Percentiles rank a stretch among this genome's conserved stretches.
These are phyloP conservation scores for Champsocephalus gunnari DNA, from an alignment of 2,797 vertebrate species.

Conservation along the genomic window DNA sequence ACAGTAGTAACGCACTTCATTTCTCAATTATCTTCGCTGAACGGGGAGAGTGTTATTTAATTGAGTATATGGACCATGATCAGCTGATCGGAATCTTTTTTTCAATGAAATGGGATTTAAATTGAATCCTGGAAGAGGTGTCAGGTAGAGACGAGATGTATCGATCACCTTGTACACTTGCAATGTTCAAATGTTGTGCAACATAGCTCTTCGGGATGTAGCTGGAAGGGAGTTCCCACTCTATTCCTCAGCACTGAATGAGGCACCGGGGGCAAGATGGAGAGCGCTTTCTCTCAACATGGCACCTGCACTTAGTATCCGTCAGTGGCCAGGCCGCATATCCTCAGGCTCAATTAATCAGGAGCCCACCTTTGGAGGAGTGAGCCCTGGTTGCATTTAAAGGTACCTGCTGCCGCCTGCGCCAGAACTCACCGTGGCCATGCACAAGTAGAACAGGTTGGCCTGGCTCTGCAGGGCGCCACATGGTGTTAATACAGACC, in stretches of 20 bases:
- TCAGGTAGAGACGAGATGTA: constrained; percentile 10
- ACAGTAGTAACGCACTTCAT: constrained; percentile 49
- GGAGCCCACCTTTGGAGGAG: constrained; percentile 71
- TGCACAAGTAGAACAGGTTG: constrained; percentile 63
- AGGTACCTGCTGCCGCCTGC: constrained; percentile 60
- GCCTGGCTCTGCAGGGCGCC: constrained; percentile 57
- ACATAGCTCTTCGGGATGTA: constrained; percentile 20
- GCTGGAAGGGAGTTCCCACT: constrained; percentile 49
- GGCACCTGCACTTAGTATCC: constrained; percentile 75
- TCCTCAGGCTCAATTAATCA: constrained; percentile 79
- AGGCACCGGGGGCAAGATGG: constrained; percentile 71
- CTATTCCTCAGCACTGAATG: constrained; percentile 49
- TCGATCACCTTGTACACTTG: constrained; percentile 32
- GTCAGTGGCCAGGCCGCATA: constrained; percentile 63
- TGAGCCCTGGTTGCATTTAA: constrained; percentile 57
- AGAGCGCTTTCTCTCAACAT: constrained; percentile 68
- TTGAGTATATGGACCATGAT: constrained; percentile 43
- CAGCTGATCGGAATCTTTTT: constrained; percentile 45
- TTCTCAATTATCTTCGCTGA: constrained; percentile 50
- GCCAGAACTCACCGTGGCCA: constrained; percentile 62
- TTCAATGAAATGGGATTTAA: constrained; percentile 44
- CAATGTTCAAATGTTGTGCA: constrained; percentile 25
- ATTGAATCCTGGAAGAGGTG: constrained; percentile 47
- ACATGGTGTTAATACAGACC: constrained; percentile 73
- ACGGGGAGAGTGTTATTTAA: constrained; percentile 55